These are phyloP conservation scores for Acleris cristana DNA, from an alignment of 2,888 invertebrate species.

Conservation along the genomic window DNA sequence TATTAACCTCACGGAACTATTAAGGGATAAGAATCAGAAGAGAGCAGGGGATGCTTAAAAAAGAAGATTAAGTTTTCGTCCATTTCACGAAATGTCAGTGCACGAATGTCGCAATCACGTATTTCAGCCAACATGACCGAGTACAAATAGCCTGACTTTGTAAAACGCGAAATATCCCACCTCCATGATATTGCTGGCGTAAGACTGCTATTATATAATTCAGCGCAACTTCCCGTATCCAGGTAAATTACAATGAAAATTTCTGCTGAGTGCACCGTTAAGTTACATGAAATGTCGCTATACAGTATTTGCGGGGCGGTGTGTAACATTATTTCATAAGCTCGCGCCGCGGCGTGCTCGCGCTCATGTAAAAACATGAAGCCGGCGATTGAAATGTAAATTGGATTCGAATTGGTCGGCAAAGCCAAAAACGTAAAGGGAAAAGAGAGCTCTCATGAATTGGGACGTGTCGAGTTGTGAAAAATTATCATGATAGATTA, in stretches of 20 bases:
- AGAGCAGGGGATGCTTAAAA: no score
- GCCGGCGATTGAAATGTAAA: constrained; percentile 76
- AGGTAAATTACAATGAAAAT: constrained; percentile 56
- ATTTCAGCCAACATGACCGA: not conserved
- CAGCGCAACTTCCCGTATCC: constrained; percentile 53
- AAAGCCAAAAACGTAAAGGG: constrained; percentile 65
- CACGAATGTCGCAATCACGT: not conserved
- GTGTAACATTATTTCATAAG: constrained; percentile 70
- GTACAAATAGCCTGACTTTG: constrained; percentile 1
- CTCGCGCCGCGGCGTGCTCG: constrained; percentile 54
- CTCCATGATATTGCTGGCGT: constrained; percentile 39
- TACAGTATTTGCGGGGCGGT: constrained; percentile 49
- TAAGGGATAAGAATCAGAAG: not conserved
- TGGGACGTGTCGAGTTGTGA: constrained; percentile 54
- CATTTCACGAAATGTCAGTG: not conserved
- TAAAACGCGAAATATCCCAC: constrained; percentile 8
- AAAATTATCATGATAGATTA: constrained; percentile 49
- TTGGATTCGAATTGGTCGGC: constrained; percentile 74
- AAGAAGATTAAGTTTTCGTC: not conserved
- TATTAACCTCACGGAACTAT: not conserved
- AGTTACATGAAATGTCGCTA: constrained; percentile 45
- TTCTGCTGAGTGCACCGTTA: constrained; percentile 52
- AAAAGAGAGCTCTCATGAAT: constrained; percentile 56
- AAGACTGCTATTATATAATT: constrained; percentile 55
- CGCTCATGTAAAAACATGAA: constrained; percentile 77